Evolutionary conservation across 2,888 invertebrate genomes (phyloP).

Genomic region (Lymantria monacha): DNA sequence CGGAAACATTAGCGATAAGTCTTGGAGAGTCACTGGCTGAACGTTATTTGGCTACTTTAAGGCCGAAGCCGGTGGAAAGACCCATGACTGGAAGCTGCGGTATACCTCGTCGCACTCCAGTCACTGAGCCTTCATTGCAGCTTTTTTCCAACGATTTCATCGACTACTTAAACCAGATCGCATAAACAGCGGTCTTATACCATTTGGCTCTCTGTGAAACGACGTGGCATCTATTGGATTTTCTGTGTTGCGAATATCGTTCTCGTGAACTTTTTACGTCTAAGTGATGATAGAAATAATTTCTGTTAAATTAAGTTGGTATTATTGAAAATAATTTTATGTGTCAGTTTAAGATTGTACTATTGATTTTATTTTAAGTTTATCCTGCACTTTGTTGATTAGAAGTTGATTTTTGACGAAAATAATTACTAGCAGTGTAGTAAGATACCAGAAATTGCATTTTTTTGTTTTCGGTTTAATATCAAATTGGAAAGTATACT

Average conservation of each 20-base stretch:
- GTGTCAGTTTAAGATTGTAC: conserved; percentile 75
- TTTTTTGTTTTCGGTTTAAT: conserved; percentile 66
- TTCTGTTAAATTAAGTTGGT: conserved; percentile 81
- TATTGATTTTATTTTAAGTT: conserved; percentile 81
- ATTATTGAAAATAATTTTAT: conserved; percentile 80
- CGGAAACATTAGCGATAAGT: conserved; percentile 71
- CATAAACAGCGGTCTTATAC: conserved; percentile 47
- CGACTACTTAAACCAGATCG: conserved; percentile 84
- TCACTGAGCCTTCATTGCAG: conserved; percentile 71
- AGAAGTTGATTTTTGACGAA: conserved; percentile 74
- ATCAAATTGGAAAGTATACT: conserved; percentile 44
- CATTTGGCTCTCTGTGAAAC: conserved; percentile 9
- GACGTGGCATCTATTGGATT: conserved; percentile 49
- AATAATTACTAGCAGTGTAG: conserved; percentile 59
- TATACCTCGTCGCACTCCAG: conserved; percentile 46
- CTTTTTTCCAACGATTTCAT: conserved; percentile 84
- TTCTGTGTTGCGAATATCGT: conserved; percentile 40
- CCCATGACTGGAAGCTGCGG: conserved; percentile 50
- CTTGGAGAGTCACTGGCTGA: conserved; percentile 75
- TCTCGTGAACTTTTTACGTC: conserved; percentile 47
- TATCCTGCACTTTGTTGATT: conserved; percentile 79
- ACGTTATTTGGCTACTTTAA: conserved; percentile 68
- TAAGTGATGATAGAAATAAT: conserved; percentile 63
- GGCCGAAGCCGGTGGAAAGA: conserved; percentile 56
- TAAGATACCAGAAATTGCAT: conserved; percentile 76